Evolutionary conservation across 2,888 invertebrate species (phyloP), one percentile per base, ranked within the genome.

Genomic region (Sarcophaga caerulescens): DNA sequence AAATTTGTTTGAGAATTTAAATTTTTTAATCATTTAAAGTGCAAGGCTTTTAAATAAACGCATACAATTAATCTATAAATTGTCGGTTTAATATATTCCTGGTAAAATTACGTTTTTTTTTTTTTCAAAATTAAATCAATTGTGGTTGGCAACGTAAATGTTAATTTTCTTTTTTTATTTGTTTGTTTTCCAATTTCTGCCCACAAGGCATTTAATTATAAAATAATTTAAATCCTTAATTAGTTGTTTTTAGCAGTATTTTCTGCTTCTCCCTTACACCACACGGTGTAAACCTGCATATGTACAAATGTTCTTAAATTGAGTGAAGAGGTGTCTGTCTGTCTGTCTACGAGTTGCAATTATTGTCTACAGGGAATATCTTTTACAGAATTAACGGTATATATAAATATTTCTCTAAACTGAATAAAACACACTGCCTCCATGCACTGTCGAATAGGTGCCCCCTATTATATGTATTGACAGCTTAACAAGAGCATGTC

Each of bases 401-500:
- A 47, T 74, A 57, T 57, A n/a, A n/a, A 57, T 57, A 10, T 35
- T 65, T 70, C 63, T 35, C 35, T 35, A 35, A 35, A 35, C 35
- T 8, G 35, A 35, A 35, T 8, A 35, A 6, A 35, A 63, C 11
- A 59, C 63, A 25, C 35, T 35, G 35, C 35, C 60, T 59, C 17
- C n/a, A 57, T 44, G 12, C 44, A 23, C 11, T 4, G 52, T 73
- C 35, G 35, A 35, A 35, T 35, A 35, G 35, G 35, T 35, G 35
- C 35, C 35, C 35, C 35, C 35, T 10, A 10, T 35, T 76, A 77
- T 80, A 68, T 60, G 60, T 77, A 85, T 83, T 85, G 85, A 85
- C 83, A 85, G 83, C 60, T 14, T 77, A 66, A 81, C 76, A 81
- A 69, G 83, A 69, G 60, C 76, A 80, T 81, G 83, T 85, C 68